Conservation (phyloP, 2,888 invertebrate genomes). For the Melanotus villosus region DNA sequence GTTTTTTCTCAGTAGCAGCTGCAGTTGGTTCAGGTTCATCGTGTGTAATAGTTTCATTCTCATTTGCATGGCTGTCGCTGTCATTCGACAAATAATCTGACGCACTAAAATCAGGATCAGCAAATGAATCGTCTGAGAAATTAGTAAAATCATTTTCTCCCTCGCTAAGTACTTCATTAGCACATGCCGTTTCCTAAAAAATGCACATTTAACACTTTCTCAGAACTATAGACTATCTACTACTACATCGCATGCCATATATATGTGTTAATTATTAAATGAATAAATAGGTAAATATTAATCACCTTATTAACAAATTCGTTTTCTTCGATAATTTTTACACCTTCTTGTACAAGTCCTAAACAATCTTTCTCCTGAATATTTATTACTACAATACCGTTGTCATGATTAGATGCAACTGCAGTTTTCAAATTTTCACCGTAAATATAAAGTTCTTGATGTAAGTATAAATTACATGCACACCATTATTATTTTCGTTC, state of each 20-base stretch:
- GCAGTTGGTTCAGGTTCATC: background rate
- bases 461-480: background rate
- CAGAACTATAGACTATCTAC: too few species aligned
- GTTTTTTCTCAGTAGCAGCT: background rate
- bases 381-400: background rate
- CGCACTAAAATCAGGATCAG: conserved; percentile 8
- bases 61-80: background rate
- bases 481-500: background rate
- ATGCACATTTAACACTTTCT: background rate
- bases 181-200: conserved; percentile 11
- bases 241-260: too few species aligned
- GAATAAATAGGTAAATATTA: too few species aligned
- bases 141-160: conserved; percentile 2
- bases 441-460: background rate
- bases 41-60: background rate
- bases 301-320: conserved; percentile 7
- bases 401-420: background rate
- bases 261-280: too few species aligned
- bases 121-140: background rate
- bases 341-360: conserved; percentile 8
- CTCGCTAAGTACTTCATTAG: conserved; percentile 1
- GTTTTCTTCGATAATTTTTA: background rate
- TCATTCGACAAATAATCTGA: conserved; percentile 5
- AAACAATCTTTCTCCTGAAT: conserved; percentile 3
- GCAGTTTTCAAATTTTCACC: background rate